Conservation (phyloP, 2,888 invertebrate genomes). For the Eustalomyia histrio region DNA sequence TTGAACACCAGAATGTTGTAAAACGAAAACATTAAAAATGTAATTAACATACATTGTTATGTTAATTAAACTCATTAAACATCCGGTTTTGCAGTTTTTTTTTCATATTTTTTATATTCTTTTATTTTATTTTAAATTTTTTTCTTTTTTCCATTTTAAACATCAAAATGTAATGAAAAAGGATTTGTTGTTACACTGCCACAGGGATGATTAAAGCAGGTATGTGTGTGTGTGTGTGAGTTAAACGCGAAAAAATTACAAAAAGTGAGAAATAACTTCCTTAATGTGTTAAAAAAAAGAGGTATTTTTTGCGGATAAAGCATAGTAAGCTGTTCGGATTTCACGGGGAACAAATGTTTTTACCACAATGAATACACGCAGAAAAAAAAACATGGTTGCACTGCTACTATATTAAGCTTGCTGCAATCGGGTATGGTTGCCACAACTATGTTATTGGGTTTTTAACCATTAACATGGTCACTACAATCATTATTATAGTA, state of each 20-base stretch:
- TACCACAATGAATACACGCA: too few relatives aligned
- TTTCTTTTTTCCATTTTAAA: constrained; percentile 7
- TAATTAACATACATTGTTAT: constrained; percentile 63
- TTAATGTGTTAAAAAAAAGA: constrained; percentile 45
- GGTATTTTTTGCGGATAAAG: constrained; percentile 16
- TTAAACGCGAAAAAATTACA: constrained; percentile 3
- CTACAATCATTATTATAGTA: too few relatives aligned
- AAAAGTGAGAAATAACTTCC: constrained; percentile 40
- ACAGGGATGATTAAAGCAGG: background rate
- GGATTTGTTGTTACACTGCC: background rate
- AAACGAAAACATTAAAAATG: constrained; percentile 59
- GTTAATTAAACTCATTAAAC: constrained; percentile 64
- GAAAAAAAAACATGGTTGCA: too few relatives aligned
- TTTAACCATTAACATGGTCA: too few relatives aligned
- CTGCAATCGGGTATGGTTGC: too few relatives aligned
- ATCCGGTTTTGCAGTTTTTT: constrained; percentile 37
- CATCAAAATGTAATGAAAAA: constrained; percentile 31
- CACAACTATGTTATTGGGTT: too few relatives aligned
- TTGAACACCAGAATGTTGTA: constrained; percentile 9
- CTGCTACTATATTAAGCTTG: too few relatives aligned
- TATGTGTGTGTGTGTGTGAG: background rate
- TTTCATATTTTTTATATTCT: background rate
- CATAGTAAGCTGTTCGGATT: too few relatives aligned
- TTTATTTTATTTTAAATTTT: background rate
- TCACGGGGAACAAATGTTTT: too few relatives aligned